Evolutionary conservation across 2,113 vertebrate genomes (phyloP).

Genomic region (Tautogolabrus adspersus): DNA sequence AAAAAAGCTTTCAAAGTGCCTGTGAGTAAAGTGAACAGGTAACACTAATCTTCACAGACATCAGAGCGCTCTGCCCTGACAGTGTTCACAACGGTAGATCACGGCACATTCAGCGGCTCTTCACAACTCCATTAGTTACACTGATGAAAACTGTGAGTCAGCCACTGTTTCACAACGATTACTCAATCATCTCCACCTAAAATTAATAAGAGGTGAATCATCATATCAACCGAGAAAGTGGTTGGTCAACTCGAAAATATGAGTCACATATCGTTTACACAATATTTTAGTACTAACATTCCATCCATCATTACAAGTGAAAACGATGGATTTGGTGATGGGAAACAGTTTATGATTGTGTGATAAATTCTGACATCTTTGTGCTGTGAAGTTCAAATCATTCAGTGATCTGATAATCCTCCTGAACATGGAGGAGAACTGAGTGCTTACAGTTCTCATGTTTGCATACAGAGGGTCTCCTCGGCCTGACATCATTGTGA

Average conservation of each 20-base stretch:
- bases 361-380: conserved; percentile 70
- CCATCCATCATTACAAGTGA: conserved; percentile 41
- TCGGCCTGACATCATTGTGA: conserved; percentile 64
- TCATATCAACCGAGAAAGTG: conserved; percentile 1
- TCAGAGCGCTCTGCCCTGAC: conserved; percentile 9
- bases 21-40: conserved; percentile 26
- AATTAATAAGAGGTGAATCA: conserved; percentile 21
- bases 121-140: conserved; percentile 45
- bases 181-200: conserved; percentile 34
- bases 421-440: conserved; percentile 22
- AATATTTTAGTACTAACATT: conserved; percentile 36
- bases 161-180: conserved; percentile 37
- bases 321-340: conserved; percentile 15
- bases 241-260: conserved; percentile 16
- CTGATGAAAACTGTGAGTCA: conserved; percentile 52
- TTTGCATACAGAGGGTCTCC: conserved; percentile 50
- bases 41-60: conserved; percentile 36
- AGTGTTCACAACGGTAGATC: conserved; percentile 41
- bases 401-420: conserved; percentile 38
- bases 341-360: conserved; percentile 21
- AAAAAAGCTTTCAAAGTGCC: conserved; percentile 37
- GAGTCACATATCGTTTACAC: conserved; percentile 38
- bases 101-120: conserved; percentile 51
- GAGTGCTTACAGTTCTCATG: conserved; percentile 21
- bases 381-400: conserved; percentile 67